Base-by-base conservation (phyloP, 1,140 invertebrate species). In the Acyrthosiphon pisum region DNA sequence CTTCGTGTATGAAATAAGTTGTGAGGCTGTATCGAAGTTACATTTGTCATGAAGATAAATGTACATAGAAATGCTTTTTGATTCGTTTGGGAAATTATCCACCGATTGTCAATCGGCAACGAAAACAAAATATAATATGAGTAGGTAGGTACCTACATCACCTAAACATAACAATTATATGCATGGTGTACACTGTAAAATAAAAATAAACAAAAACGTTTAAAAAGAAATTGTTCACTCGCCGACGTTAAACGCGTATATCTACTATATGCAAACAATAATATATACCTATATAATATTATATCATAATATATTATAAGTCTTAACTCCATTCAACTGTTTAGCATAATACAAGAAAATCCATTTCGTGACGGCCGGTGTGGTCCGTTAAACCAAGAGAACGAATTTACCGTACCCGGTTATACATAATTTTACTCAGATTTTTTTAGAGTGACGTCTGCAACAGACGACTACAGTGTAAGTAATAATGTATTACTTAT, bases 321-420 rank as follows among this genome's bases (percentile, higher is more conserved):
- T 20, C 6, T 35, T 44, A 50, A 87, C 86, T 87, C 26, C 18
- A 20, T 50, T 87, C 20, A 23, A 46, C 86, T n/a, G 86, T 22
- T 87, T 87, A 50, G 86, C 86, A 87, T 87, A 48, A 87, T 87
- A 48, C 44, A 48, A 87, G 46, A 50, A 87, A 87, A 87, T 87
- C 30, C 44, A 46, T 46, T 87, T 87, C 44, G 20, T 48, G 46
- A 48, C 46, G 46, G 30, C 30, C 86, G 26, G 41, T 86, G 26
- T 86, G 84, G 84, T 86, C 41, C 41, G 84, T 86, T 44, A 86
- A 86, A 86, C 41, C 9, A 7, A 86, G 26, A 86, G 26, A 86
- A 86, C 41, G 44, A 86, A 86, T 86, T 86, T 18, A 44, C 84
- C 84, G 26, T 46, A 2, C 6, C 30, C 30, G 41, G 84, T 87